A percentile compares a stretch with the other conserved stretches of the same genome.
Conservation (phyloP, 2,797 vertebrate species). For the Cyclopterus lumpus region DNA sequence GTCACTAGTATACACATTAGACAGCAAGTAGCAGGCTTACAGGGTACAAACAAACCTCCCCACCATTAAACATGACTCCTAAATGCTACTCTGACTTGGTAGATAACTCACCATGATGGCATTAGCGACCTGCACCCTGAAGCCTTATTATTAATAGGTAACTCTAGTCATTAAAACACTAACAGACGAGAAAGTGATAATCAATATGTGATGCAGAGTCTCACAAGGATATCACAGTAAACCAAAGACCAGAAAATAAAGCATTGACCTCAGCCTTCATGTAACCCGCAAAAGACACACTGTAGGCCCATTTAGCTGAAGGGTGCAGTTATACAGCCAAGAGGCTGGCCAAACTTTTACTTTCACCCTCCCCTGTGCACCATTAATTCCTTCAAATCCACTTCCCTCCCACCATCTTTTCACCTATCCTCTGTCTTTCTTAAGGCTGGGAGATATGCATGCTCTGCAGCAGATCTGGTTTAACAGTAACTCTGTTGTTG, state of each 20-base stretch:
- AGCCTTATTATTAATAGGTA: slow-evolving; percentile 21
- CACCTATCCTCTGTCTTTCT: slow-evolving; percentile 50
- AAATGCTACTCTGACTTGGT: neutral
- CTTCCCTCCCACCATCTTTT: slow-evolving; percentile 58
- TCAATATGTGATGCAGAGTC: slow-evolving; percentile 44
- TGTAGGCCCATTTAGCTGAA: slow-evolving; percentile 58
- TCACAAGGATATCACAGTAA: slow-evolving; percentile 26
- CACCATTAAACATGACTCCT: neutral
- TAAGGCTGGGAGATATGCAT: slow-evolving; percentile 52
- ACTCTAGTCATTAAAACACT: slow-evolving; percentile 32
- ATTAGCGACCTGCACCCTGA: slow-evolving; percentile 11
- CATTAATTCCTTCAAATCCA: slow-evolving; percentile 64
- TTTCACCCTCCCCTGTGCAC: slow-evolving; percentile 54
- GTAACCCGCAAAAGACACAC: slow-evolving; percentile 50
- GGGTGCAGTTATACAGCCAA: slow-evolving; percentile 57
- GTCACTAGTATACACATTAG: neutral
- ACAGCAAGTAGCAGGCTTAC: neutral
- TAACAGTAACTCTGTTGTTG: slow-evolving; percentile 57
- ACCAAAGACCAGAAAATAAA: slow-evolving; percentile 48
- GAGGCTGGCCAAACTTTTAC: slow-evolving; percentile 53
- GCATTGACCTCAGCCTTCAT: slow-evolving; percentile 48
- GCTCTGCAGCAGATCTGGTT: slow-evolving; percentile 49
- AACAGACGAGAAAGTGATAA: slow-evolving; percentile 36
- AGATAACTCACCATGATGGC: slow-evolving; percentile 9
- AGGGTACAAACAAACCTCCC: neutral